Percentiles rank a stretch among this genome's conserved stretches.
phyloP scores from a whole-genome alignment of 2,113 vertebrate genomes.

The Alligator mississippiensis region DNA sequence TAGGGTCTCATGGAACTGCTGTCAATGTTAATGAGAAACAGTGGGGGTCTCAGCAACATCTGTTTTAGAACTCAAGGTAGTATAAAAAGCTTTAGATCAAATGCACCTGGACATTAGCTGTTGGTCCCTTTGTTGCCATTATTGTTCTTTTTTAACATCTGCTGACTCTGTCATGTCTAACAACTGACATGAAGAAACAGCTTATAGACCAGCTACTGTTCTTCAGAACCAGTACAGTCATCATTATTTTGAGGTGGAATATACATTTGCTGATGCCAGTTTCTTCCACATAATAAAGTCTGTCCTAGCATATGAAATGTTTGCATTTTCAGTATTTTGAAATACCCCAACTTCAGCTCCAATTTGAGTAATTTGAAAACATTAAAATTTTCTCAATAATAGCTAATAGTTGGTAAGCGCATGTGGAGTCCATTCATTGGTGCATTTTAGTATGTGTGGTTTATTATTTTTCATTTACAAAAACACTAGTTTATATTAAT shows the following conservation, averaged over 20 bases:
- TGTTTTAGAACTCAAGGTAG: conserved; percentile 73
- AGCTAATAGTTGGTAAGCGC: neutral
- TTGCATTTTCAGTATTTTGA: neutral
- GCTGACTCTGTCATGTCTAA: neutral
- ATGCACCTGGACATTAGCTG: conserved; percentile 6
- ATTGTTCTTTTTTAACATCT: conserved; percentile 1
- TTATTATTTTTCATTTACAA: neutral
- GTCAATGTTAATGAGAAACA: conserved; percentile 82
- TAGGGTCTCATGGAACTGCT: conserved; percentile 74
- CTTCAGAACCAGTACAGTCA: neutral
- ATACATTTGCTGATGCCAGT: neutral
- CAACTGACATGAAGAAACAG: neutral
- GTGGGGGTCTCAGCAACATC: conserved; percentile 77
- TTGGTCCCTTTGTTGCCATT: neutral
- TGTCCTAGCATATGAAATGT: neutral
- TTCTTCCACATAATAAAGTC: neutral
- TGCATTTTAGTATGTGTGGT: neutral
- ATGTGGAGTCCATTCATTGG: neutral
- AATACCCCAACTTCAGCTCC: neutral
- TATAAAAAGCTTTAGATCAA: neutral
- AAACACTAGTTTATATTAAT: neutral
- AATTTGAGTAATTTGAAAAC: neutral
- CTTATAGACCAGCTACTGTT: neutral
- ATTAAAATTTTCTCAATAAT: neutral
- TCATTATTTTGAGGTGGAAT: neutral